phyloP scores from a whole-genome alignment of 2,888 invertebrate species.

The Chouioia cunea region DNA sequence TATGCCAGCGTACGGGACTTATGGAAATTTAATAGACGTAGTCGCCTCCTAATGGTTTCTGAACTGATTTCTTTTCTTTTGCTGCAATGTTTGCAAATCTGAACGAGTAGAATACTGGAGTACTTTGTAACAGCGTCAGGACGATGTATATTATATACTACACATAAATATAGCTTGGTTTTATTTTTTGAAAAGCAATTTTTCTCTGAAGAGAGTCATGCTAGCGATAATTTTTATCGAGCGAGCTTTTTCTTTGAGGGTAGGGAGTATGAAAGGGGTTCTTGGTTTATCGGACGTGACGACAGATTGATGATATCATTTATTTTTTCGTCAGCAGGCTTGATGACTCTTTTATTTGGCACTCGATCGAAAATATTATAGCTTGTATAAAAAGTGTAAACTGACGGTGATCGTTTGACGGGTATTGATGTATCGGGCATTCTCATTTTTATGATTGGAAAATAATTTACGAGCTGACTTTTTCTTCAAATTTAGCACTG shows the following conservation, averaged over 20 bases:
- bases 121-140: constrained; percentile 18
- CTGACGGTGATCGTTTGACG: no score
- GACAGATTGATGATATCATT: constrained; percentile 41
- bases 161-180: no score
- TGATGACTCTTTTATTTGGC: neutral
- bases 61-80: constrained; percentile 37
- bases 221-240: constrained; percentile 31
- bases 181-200: neutral
- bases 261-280: no score
- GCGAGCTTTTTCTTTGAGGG: constrained; percentile 15
- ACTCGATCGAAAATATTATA: no score
- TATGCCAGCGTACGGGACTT: neutral
- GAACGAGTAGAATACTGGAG: constrained; percentile 16
- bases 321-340: constrained; percentile 16
- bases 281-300: constrained; percentile 34
- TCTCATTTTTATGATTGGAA: no score
- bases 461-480: no score
- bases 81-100: neutral
- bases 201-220: neutral
- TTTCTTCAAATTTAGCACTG: no score
- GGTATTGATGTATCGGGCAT: no score
- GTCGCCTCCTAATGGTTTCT: constrained; percentile 39
- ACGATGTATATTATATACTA: no score
- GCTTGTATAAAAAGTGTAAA: no score
- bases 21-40: constrained; percentile 28